Evolutionary conservation across 2,888 invertebrate species (phyloP), one percentile per base, ranked within the genome.

Genomic region (Nasonia oneida): DNA sequence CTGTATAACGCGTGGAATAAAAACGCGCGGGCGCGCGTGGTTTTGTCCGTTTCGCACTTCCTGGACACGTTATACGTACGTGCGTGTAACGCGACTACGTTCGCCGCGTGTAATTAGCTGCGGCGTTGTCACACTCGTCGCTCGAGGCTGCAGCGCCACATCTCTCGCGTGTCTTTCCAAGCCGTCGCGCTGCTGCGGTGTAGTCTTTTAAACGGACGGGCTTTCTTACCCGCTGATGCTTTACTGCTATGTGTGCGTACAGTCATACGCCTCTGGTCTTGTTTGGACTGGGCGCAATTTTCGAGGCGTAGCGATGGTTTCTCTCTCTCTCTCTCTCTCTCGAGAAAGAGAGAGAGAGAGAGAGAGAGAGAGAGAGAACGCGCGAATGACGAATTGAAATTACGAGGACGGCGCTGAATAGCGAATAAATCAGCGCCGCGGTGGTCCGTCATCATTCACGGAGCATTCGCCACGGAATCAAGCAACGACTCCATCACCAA

Each of bases 71-170:
- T 29, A 29, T 29, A 29, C 29, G 57, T 23, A 23, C 18, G 53
- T 6, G 57, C 15, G 57, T 61, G 6, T 61, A 61, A 61, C 57
- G n/a, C 57, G 23, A 61, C 23, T 61, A 61, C n/a, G 57, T 61
- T n/a, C 57, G 29, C 57, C 57, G 57, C 57, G 57, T 61, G 57
- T 61, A 61, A 61, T 61, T 61, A 61, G 57, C 57, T 23, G 23
- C 57, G 57, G 57, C 57, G 57, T 61, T 23, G 57, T 61, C 57
- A 61, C 57, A 37, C 37, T 37, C 37, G 37, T 61, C n/a, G 57
- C 57, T 61, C 57, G 57, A 61, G 57, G 57, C 57, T 61, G 57
- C 29, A 29, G 29, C 6, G 37, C 57, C 8, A 23, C 57, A 4
- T 50, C 50, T 2, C 50, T 15, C 14, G 57, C 5, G 57, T n/a